Conservation (phyloP, 1,140 invertebrate genomes). For the Heliconius hermathena region DNA sequence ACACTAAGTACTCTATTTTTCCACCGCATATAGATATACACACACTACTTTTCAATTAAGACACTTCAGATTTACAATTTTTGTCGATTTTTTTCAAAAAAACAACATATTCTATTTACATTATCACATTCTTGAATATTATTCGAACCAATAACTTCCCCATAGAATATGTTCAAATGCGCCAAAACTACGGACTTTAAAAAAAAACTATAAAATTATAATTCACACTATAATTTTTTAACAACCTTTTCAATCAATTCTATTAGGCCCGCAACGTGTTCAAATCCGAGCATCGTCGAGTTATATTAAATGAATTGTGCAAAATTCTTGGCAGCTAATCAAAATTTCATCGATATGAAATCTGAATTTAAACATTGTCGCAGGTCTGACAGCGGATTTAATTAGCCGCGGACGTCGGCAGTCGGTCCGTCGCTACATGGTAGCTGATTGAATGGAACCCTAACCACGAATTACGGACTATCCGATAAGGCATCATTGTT, state of each 20-base stretch:
- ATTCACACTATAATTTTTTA: background rate
- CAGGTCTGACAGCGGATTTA: conserved; percentile 49
- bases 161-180: background rate
- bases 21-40: too few relatives aligned
- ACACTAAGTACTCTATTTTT: too few relatives aligned
- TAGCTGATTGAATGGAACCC: conserved; percentile 41
- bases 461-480: conserved; percentile 33
- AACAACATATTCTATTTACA: too few relatives aligned
- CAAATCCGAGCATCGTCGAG: background rate
- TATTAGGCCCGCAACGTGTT: background rate
- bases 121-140: background rate
- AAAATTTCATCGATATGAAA: conserved; percentile 27
- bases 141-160: background rate
- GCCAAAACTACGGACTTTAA: background rate
- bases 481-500: conserved; percentile 11
- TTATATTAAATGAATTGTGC: conserved; percentile 14
- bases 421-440: conserved; percentile 23
- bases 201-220: background rate
- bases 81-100: too few relatives aligned
- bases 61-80: too few relatives aligned
- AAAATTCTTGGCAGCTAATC: conserved; percentile 23
- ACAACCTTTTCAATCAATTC: background rate
- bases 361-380: conserved; percentile 38
- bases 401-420: conserved; percentile 45
- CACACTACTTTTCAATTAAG: too few relatives aligned